Conservation (phyloP, 2,888 invertebrate species). For the Lordiphosa andalusiaca region DNA sequence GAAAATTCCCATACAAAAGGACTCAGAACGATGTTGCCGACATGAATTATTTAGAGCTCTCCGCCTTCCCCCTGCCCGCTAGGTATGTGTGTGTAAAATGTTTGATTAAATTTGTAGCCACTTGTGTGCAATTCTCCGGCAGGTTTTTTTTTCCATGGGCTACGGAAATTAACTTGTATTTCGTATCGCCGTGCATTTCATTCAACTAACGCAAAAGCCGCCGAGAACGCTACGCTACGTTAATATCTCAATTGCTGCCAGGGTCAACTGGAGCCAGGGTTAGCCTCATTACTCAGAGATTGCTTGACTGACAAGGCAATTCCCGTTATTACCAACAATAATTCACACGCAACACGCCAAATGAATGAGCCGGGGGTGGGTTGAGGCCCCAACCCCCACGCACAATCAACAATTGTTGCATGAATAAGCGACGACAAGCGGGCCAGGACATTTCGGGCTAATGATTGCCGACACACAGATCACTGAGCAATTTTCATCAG, state of each 20-base stretch:
- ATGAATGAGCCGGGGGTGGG: constrained; percentile 4
- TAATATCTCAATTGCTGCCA: constrained; percentile 14
- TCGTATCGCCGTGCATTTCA: constrained; percentile 19
- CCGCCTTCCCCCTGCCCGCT: constrained; percentile 2
- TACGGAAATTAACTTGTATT: constrained; percentile 69
- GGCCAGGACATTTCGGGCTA: constrained; percentile 46
- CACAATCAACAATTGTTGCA: constrained; percentile 73
- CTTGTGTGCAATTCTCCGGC: constrained; percentile 27
- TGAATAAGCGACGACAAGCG: constrained; percentile 46
- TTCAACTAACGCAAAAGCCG: constrained; percentile 19
- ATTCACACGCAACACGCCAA: constrained; percentile 54
- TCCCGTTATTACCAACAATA: constrained; percentile 62
- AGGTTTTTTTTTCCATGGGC: constrained; percentile 28
- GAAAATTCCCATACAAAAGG: constrained; percentile 38
- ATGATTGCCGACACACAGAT: constrained; percentile 69
- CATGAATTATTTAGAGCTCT: constrained; percentile 71
- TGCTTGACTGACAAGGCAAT: constrained; percentile 55
- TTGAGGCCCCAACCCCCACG: constrained; percentile 20
- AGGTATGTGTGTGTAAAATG: constrained; percentile 1
- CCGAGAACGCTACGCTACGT: constrained; percentile 15
- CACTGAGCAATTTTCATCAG: constrained; percentile 58
- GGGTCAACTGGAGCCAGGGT: neutral
- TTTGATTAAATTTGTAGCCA: constrained; percentile 70
- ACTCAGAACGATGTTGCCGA: constrained; percentile 52
- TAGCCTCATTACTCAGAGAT: constrained; percentile 44